phyloP scores from a whole-genome alignment of 2,113 vertebrate species.

The Casuarius casuarius region DNA sequence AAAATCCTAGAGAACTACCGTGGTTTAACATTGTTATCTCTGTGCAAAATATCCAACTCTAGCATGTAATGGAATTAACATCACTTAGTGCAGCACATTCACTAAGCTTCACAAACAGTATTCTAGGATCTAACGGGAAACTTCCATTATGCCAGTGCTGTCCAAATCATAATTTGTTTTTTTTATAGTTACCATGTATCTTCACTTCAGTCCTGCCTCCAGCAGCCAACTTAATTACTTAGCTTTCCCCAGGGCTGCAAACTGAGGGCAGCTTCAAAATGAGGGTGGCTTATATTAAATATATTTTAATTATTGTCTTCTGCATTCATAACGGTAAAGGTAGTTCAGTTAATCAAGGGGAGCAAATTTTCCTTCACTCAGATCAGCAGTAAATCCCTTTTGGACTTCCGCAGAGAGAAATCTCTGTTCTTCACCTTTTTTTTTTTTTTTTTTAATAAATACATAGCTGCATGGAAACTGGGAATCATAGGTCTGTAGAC shows the following conservation, averaged over 20 bases:
- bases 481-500: not conserved
- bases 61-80: not conserved
- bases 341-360: not conserved
- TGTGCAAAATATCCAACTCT: not conserved
- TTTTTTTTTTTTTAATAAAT: not conserved
- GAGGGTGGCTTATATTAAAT: slow-evolving; percentile 41
- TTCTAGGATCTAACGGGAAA: not conserved
- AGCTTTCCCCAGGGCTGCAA: not conserved
- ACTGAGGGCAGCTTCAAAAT: slow-evolving; percentile 27
- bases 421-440: not conserved
- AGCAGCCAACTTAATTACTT: slow-evolving; percentile 31
- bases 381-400: not conserved
- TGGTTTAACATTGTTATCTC: not conserved
- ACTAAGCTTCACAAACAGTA: not conserved
- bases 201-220: not conserved
- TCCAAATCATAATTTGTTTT: not conserved
- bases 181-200: not conserved
- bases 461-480: not conserved
- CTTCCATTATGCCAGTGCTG: not conserved
- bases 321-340: not conserved
- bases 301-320: slow-evolving; percentile 48
- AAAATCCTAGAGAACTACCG: not conserved
- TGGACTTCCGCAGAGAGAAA: not conserved
- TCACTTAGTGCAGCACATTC: not conserved
- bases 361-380: not conserved